Conservation (phyloP, 2,797 vertebrate genomes). For the Melopsittacus undulatus region DNA sequence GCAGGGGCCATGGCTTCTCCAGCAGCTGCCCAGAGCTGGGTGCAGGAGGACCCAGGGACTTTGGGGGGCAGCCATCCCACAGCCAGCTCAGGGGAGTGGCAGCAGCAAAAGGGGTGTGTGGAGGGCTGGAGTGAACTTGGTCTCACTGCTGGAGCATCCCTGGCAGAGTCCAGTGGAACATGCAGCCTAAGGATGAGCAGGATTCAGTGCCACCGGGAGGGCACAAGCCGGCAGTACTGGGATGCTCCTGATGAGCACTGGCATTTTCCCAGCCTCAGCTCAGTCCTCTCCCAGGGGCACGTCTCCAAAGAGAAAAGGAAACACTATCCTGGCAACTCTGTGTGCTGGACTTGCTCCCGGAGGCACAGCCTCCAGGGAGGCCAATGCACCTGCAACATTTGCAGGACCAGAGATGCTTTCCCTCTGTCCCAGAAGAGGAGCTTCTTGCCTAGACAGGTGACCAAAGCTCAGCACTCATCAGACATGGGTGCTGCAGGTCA, state of each 20-base stretch:
- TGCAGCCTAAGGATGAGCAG: neutral
- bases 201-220: neutral
- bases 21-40: neutral
- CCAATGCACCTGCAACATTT: neutral
- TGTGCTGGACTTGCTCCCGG: neutral
- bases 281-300: neutral
- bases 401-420: neutral
- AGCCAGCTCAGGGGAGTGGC: neutral
- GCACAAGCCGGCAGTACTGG: neutral
- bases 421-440: neutral
- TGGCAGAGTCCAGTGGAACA: neutral
- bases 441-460: fast-evolving
- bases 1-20: neutral
- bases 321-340: neutral
- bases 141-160: neutral
- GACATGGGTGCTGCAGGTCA: neutral
- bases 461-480: neutral
- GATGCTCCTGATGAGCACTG: neutral
- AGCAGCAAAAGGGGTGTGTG: neutral
- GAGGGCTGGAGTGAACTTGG: neutral
- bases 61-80: neutral
- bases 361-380: neutral
- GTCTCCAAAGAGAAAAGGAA: neutral
- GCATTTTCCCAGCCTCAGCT: neutral
- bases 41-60: neutral